phyloP scores from a whole-genome alignment of 2,888 invertebrate genomes.

The Hyalella azteca region DNA sequence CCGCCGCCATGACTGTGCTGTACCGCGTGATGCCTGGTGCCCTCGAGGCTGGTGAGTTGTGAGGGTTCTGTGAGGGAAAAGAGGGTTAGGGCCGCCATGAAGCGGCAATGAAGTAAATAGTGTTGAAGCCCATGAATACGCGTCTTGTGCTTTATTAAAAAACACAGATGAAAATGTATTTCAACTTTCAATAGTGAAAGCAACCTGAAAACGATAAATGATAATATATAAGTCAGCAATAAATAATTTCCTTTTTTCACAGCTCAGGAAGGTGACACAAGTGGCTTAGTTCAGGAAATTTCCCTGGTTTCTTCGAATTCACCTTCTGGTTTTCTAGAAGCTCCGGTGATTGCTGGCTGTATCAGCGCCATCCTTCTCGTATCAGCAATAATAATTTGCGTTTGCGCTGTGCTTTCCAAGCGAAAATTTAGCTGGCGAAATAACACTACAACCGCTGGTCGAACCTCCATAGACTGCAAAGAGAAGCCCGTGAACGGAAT shows the following conservation, averaged over 20 bases:
- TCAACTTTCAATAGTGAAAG: no score
- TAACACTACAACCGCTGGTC: neutral
- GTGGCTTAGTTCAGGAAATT: conserved; percentile 15
- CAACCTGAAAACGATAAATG: no score
- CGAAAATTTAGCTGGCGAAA: neutral
- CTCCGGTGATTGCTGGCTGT: conserved; percentile 53
- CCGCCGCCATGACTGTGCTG: conserved; percentile 49
- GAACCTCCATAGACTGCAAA: neutral
- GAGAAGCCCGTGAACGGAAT: conserved; percentile 2
- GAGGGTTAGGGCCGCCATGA: no score
- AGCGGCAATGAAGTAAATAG: no score
- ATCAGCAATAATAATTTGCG: conserved; percentile 52
- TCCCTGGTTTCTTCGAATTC: neutral
- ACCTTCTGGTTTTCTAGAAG: conserved; percentile 38
- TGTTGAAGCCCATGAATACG: no score
- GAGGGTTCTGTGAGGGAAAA: no score
- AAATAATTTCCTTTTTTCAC: neutral
- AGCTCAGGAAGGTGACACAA: neutral
- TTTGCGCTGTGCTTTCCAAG: conserved; percentile 45
- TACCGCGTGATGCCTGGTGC: conserved; percentile 47
- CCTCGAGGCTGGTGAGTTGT: conserved; percentile 44
- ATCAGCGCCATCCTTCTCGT: conserved; percentile 53
- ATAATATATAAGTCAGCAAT: neutral
- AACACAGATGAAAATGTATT: no score
- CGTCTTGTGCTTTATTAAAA: no score